phyloP scores from a whole-genome alignment of 2,888 invertebrate genomes.

The Osedax frankpressi region DNA sequence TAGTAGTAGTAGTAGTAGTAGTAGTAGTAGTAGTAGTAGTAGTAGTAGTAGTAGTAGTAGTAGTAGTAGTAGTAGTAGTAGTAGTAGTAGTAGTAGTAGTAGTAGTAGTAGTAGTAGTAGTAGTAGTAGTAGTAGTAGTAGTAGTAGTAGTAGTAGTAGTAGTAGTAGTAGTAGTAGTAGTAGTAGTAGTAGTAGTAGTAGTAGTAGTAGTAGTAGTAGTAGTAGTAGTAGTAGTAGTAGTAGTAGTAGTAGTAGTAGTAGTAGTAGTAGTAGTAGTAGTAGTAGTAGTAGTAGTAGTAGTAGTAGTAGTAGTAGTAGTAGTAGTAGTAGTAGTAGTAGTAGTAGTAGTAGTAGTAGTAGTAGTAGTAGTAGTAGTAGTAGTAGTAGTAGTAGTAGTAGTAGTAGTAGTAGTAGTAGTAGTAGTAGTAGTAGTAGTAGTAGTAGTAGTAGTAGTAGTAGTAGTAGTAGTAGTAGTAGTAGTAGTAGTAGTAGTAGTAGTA shows the following conservation, averaged over 20 bases:
- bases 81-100: not conserved
- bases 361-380: not conserved
- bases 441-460: constrained; percentile 2
- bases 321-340: not conserved
- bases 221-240: not conserved
- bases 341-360: not conserved
- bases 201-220: not conserved
- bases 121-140: not conserved
- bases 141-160: not conserved
- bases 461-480: constrained; percentile 12
- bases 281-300: not conserved
- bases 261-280: not conserved
- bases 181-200: not conserved
- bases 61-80: not conserved
- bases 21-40: constrained; percentile 10
- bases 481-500: constrained; percentile 10
- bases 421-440: constrained; percentile 7
- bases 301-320: not conserved
- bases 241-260: not conserved
- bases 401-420: not conserved
- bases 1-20: constrained; percentile 12
- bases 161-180: not conserved
- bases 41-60: constrained; percentile 2
- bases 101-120: not conserved
- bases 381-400: not conserved